Percentiles rank a stretch among this genome's conserved stretches.
These are phyloP conservation scores for Oophaga pumilio DNA, from an alignment of 2,113 vertebrate genomes.

Conservation along the genomic window DNA sequence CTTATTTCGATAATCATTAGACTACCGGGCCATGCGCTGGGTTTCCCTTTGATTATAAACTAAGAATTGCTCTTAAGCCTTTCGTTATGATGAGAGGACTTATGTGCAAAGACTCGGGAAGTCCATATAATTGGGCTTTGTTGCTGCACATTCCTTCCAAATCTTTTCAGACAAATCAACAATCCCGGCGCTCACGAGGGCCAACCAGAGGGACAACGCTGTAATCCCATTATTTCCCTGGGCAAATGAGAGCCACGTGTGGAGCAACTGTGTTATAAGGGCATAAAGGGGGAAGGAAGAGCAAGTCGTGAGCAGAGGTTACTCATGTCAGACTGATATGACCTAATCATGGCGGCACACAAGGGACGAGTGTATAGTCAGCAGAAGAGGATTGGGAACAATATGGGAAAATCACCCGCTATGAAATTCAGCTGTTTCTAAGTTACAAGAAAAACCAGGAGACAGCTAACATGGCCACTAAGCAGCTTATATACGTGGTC, in stretches of 20 bases:
- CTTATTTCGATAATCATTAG: constrained; percentile 59
- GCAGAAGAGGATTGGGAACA: not conserved
- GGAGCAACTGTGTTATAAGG: constrained; percentile 16
- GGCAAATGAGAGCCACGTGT: constrained; percentile 38
- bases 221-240: constrained; percentile 53
- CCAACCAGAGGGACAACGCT: constrained; percentile 40
- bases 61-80: constrained; percentile 59
- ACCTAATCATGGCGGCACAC: not conserved
- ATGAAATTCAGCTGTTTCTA: no score
- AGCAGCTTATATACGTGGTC: no score
- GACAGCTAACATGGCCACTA: not conserved
- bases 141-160: constrained; percentile 59
- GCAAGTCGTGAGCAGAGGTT: not conserved
- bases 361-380: not conserved
- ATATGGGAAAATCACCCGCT: not conserved
- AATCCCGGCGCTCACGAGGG: constrained; percentile 47
- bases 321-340: not conserved
- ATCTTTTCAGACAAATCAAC: constrained; percentile 58
- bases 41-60: constrained; percentile 62
- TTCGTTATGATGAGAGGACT: constrained; percentile 52
- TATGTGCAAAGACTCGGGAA: constrained; percentile 60
- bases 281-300: constrained; percentile 26
- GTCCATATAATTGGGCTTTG: constrained; percentile 60
- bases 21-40: constrained; percentile 52
- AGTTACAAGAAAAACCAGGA: not conserved